Evolutionary conservation across 2,113 vertebrate species (phyloP).

Genomic region (Calyptomena viridis): DNA sequence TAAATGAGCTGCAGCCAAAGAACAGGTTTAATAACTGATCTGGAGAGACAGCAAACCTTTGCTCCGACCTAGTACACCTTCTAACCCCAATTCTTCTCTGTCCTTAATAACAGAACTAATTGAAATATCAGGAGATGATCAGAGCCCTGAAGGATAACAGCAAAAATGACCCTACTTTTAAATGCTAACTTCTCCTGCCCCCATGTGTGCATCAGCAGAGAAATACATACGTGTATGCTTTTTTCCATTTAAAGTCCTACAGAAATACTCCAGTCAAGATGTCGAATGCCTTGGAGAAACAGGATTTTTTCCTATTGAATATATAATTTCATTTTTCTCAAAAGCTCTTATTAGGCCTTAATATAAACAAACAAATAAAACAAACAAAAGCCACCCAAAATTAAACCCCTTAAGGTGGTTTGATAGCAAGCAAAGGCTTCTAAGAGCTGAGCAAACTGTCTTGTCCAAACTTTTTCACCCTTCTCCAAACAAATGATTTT

Average conservation of each 20-base stretch:
- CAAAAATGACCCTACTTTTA: neutral
- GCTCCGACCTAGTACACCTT: neutral
- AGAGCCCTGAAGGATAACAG: neutral
- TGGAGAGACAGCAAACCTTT: neutral
- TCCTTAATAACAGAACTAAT: neutral
- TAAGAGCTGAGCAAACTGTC: neutral
- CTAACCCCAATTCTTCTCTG: neutral
- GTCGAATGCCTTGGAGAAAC: neutral
- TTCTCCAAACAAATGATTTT: neutral
- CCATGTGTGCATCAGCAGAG: neutral
- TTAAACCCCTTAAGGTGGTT: neutral
- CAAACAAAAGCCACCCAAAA: too few species aligned
- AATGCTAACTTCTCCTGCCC: neutral
- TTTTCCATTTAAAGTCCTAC: neutral
- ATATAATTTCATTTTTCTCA: neutral
- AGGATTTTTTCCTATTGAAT: neutral
- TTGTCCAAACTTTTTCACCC: neutral
- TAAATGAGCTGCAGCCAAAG: neutral
- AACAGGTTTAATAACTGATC: neutral
- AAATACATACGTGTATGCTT: neutral
- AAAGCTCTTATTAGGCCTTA: neutral
- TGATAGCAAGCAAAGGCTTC: neutral
- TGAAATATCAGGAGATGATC: neutral
- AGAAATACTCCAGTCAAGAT: neutral
- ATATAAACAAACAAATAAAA: neutral